These are phyloP conservation scores for Molossus alvarezi DNA, from an alignment of 2,797 vertebrate species.

Conservation along the genomic window DNA sequence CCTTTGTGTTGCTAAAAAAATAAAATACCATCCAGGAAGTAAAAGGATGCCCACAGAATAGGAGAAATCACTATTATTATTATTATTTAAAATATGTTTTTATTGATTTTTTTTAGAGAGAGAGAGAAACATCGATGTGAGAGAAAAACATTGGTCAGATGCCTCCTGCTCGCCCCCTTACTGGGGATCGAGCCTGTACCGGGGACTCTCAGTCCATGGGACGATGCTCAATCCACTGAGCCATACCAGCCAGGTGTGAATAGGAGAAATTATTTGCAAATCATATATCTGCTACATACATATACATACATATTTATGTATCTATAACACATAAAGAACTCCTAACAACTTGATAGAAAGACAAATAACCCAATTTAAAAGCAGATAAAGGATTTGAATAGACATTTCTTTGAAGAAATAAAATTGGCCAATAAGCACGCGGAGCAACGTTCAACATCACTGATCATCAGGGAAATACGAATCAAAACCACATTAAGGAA, in stretches of 20 bases:
- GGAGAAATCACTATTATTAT: neutral
- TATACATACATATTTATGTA: neutral
- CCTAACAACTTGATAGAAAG: conserved; percentile 30
- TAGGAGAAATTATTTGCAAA: conserved; percentile 7
- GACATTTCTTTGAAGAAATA: conserved; percentile 46
- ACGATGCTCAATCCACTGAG: no score
- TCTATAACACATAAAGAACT: conserved; percentile 30
- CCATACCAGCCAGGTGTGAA: neutral
- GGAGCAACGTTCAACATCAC: conserved; percentile 9
- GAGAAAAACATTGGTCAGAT: no score
- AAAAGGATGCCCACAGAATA: conserved; percentile 25
- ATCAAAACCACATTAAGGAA: conserved; percentile 45
- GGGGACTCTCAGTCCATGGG: no score
- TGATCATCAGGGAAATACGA: neutral
- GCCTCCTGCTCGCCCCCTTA: no score
- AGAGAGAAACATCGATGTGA: no score
- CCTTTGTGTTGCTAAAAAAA: neutral
- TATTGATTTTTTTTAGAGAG: no score
- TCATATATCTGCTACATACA: neutral
- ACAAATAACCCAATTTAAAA: conserved; percentile 47
- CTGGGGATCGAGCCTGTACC: no score
- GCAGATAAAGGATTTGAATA: conserved; percentile 25
- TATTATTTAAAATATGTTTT: no score
- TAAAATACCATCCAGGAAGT: neutral
- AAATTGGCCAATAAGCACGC: conserved; percentile 1